A percentile compares a stretch with the other conserved stretches of the same genome.
Conservation (phyloP, 2,888 invertebrate species). For the Hylaea fasciaria region DNA sequence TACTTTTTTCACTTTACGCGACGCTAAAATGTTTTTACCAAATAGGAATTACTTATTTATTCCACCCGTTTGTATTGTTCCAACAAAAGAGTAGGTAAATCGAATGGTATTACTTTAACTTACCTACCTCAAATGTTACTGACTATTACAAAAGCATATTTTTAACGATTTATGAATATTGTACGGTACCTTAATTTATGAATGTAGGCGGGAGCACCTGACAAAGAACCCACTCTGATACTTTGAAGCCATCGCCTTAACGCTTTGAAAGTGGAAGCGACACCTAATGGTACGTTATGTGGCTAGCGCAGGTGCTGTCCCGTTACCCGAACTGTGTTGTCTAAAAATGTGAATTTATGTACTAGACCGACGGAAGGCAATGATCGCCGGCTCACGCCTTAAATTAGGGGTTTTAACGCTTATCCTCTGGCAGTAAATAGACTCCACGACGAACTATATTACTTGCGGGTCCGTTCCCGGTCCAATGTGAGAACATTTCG, state of each 20-base stretch:
- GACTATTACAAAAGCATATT: neutral
- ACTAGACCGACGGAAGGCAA: constrained; percentile 73
- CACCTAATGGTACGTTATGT: constrained; percentile 70
- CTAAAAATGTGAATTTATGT: constrained; percentile 83
- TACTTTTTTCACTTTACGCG: constrained; percentile 5
- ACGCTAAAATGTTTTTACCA: neutral
- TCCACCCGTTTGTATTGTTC: too few species aligned
- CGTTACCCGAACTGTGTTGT: constrained; percentile 61
- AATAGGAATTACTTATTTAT: too few species aligned
- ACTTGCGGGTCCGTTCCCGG: constrained; percentile 62
- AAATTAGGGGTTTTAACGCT: constrained; percentile 82
- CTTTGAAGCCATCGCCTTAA: constrained; percentile 49
- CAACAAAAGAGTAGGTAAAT: too few species aligned
- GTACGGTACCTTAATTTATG: constrained; percentile 2
- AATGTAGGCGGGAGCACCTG: constrained; percentile 18
- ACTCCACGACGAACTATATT: constrained; percentile 72
- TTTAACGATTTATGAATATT: neutral
- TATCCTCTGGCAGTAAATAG: constrained; percentile 79
- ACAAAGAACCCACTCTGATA: constrained; percentile 31
- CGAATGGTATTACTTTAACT: too few species aligned
- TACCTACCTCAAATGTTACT: neutral
- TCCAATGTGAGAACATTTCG: constrained; percentile 54
- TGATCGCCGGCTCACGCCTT: constrained; percentile 80
- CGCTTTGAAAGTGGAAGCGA: constrained; percentile 56
- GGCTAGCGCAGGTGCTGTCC: constrained; percentile 69